Evolutionary conservation across 2,113 vertebrate species (phyloP).

Genomic region (Perccottus glenii): DNA sequence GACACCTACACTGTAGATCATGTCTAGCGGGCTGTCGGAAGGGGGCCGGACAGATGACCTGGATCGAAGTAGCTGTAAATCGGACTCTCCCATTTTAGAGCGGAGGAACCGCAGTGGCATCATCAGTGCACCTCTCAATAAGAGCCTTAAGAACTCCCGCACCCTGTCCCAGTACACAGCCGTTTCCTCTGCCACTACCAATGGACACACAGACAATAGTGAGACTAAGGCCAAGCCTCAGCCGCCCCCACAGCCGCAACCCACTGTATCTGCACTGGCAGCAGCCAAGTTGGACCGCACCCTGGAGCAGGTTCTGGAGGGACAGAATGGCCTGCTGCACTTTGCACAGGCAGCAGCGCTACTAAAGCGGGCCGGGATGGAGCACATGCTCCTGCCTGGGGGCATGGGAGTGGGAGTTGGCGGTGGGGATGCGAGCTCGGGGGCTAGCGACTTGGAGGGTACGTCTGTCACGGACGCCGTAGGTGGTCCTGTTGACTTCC

Average conservation of each 20-base stretch:
- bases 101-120: conserved; percentile 96
- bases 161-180: conserved; percentile 95
- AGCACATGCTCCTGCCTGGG: conserved; percentile 92
- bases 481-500: conserved; percentile 94
- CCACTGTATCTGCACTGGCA: conserved; percentile 72
- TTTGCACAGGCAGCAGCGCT: conserved; percentile 96
- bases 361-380: conserved; percentile 95
- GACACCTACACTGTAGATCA: conserved; percentile 82
- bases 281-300: conserved; percentile 93
- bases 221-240: conserved; percentile 89
- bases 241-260: conserved; percentile 85
- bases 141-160: conserved; percentile 96
- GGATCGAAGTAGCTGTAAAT: conserved; percentile 82
- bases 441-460: conserved; percentile 92
- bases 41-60: conserved; percentile 85
- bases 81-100: conserved; percentile 84
- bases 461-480: conserved; percentile 91
- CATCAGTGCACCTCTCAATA: conserved; percentile 96
- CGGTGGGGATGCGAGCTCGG: conserved; percentile 86
- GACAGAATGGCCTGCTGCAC: conserved; percentile 95
- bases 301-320: conserved; percentile 91
- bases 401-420: conserved; percentile 89
- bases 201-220: conserved; percentile 84
- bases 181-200: conserved; percentile 82
- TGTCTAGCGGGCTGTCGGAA: conserved; percentile 91